Evolutionary conservation across 1,140 invertebrate species (phyloP).

Genomic region (Thaumatotibia leucotreta): DNA sequence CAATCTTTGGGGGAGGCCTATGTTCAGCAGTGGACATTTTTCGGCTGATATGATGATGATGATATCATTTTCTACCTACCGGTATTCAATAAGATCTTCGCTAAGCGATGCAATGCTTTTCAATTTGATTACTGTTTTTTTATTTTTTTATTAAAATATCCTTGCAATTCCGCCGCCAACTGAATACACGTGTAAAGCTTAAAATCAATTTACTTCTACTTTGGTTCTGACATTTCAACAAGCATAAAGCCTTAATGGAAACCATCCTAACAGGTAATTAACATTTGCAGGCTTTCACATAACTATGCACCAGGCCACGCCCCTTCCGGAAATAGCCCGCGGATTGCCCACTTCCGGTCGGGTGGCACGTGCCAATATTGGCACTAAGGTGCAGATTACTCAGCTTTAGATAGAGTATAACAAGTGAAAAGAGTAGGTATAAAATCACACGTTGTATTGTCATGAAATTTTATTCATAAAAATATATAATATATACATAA

Average conservation of each 20-base stretch:
- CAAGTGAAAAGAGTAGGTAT: neutral
- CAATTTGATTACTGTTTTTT: no score
- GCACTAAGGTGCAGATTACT: neutral
- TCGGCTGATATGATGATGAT: no score
- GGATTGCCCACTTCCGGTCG: slow-evolving; percentile 8
- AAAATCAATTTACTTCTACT: neutral
- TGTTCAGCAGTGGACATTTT: no score
- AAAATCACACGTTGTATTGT: no score
- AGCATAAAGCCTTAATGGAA: neutral
- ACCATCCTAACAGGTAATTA: neutral
- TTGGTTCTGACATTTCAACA: neutral
- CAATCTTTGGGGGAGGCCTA: no score
- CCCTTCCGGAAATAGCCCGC: slow-evolving; percentile 6
- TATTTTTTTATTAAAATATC: no score
- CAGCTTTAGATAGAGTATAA: neutral
- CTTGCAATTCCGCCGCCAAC: no score
- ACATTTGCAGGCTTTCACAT: neutral
- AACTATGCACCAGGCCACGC: neutral
- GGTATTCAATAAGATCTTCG: no score
- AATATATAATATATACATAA: no score
- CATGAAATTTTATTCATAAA: no score
- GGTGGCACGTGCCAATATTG: neutral
- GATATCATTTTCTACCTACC: no score
- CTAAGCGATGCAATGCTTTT: no score
- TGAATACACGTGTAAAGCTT: neutral